Base-by-base conservation (phyloP, 2,113 vertebrate species). In the Chloropsis hardwickii region DNA sequence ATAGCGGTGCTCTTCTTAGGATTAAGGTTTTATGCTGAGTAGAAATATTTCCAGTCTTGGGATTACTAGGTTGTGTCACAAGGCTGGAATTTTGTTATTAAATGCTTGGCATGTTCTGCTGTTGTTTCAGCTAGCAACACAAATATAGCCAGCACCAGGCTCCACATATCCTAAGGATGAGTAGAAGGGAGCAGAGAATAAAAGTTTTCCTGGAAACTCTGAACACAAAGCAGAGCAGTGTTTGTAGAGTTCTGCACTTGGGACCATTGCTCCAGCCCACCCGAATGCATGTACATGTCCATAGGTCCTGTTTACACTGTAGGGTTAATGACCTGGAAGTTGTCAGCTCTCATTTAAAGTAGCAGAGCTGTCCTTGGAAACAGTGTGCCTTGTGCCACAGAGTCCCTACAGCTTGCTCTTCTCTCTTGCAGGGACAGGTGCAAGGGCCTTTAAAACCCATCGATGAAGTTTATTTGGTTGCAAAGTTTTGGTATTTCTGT, bases 31-130 rank as follows among this genome's bases (percentile, higher is more conserved):
- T 94, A 45, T 88, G 64, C 83, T 81, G 90, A 94, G 28, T 81
- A 88, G 76, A 95, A 88, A 77, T 89, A 85, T 10, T 96, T 93
- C 66, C 57, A 97, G 58, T 61, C 7, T 44, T 72, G 70, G 71
- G 66, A 95, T 96, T 94, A 86, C 85, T 89, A 67, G 66, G 10
- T 96, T 97, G 89, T 97, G 88, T 97, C 93, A 97, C 45, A 92
- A 70, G 91, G 82, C 89, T 96, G 97, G 96, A 97, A 97, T 97
- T 97, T 94, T 93, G 91, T 97, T 96, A 92, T 81, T 96, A 94
- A 95, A 95, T 20, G 21, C 67, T 97, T 97, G 96, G 93, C 93
- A 58, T 82, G 81, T 82, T 94, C 66, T 90, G 86, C 79, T 92
- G 80, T 92, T 95, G 92, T 96, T 97, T 91, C 88, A 93, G 87